Evolutionary conservation across 2,113 vertebrate species (phyloP).

Genomic region (Struthidea cinerea): DNA sequence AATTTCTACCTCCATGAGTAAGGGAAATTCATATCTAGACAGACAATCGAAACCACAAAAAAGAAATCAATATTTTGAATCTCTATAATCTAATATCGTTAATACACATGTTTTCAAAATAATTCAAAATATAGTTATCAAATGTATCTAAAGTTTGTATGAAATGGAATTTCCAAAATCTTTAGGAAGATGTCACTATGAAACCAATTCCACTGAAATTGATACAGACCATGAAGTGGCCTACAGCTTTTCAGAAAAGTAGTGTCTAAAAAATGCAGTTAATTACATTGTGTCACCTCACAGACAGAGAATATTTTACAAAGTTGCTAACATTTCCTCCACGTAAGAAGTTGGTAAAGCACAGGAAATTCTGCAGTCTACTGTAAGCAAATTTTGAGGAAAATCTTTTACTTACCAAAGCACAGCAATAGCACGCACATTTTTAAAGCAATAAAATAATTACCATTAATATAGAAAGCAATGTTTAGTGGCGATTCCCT

Average conservation of each 20-base stretch:
- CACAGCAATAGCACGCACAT: rapidly evolving
- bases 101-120: neutral
- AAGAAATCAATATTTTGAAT: neutral
- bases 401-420: neutral
- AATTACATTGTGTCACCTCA: neutral
- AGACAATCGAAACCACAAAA: neutral
- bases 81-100: neutral
- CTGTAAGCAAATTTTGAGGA: neutral
- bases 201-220: neutral
- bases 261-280: neutral
- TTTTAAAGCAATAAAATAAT: neutral
- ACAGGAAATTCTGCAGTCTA: neutral
- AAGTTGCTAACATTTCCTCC: neutral
- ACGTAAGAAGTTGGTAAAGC: neutral
- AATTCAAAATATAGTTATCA: neutral
- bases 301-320: neutral
- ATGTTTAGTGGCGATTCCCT: neutral
- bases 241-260: neutral
- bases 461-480: neutral
- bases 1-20: neutral
- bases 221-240: neutral
- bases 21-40: neutral
- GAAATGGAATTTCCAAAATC: neutral
- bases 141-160: neutral
- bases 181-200: neutral